A percentile compares a stretch with the other conserved stretches of the same genome.
These are phyloP conservation scores for Microtus ochrogaster DNA, from an alignment of 2,113 vertebrate genomes.

Conservation along the genomic window DNA sequence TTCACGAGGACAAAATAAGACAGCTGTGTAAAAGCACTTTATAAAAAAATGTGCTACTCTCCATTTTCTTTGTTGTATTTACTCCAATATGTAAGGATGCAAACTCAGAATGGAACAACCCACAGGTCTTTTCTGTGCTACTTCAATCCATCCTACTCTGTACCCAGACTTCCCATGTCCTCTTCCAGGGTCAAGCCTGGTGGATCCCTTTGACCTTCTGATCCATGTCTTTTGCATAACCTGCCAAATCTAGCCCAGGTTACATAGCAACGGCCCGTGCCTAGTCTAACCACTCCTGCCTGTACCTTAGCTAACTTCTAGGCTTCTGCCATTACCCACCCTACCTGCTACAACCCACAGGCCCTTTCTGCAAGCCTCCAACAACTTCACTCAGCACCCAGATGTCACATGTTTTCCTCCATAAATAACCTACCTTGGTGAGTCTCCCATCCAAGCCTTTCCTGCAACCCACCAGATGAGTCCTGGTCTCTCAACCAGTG, in stretches of 20 bases:
- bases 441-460: not conserved
- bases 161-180: not conserved
- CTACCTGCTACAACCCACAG: not conserved
- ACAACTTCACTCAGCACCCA: not conserved
- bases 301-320: not conserved
- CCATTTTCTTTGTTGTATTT: slow-evolving; percentile 34
- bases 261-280: not conserved
- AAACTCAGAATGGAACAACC: not conserved
- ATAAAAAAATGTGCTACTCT: slow-evolving; percentile 20
- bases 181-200: not conserved
- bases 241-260: not conserved
- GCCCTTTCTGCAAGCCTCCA: not conserved
- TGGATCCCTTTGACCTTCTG: not conserved
- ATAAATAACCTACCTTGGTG: not conserved
- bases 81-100: slow-evolving; percentile 49
- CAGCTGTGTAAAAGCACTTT: slow-evolving; percentile 22
- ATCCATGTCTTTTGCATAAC: not conserved
- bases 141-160: not conserved
- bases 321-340: not conserved
- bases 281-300: not conserved
- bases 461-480: not conserved
- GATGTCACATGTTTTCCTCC: not conserved
- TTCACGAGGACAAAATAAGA: slow-evolving; percentile 46
- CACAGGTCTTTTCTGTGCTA: not conserved
- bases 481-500: not conserved